These are phyloP conservation scores for Micromesistius poutassou DNA, from an alignment of 2,797 vertebrate genomes.

Conservation along the genomic window DNA sequence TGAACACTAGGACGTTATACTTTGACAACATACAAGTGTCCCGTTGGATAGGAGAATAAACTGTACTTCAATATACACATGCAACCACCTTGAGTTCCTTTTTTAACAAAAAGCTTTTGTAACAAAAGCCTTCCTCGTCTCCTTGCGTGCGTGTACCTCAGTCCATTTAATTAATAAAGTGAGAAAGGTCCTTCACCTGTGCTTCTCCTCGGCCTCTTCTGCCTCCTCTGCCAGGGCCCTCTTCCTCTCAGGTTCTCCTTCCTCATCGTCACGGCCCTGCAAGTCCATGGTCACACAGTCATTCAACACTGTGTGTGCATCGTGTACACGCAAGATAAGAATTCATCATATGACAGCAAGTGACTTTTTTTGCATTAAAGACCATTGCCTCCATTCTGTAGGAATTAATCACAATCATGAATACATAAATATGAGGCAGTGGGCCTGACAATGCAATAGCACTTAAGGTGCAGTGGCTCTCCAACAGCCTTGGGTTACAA, in stretches of 20 bases:
- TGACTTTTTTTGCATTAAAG: neutral
- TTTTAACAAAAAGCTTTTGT: neutral
- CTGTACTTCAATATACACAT: neutral
- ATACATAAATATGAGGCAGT: neutral
- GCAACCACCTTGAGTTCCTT: neutral
- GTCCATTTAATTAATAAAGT: neutral
- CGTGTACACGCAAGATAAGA: neutral
- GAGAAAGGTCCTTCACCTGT: constrained; percentile 64
- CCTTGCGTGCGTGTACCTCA: neutral
- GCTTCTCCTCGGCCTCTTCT: constrained; percentile 70
- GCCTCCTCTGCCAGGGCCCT: constrained; percentile 62
- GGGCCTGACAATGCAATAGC: neutral
- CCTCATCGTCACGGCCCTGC: constrained; percentile 71
- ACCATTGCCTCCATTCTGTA: neutral
- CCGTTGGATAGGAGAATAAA: neutral
- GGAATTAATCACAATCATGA: neutral
- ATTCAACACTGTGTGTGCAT: neutral
- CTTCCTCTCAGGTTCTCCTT: constrained; percentile 77
- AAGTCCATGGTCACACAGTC: constrained; percentile 19
- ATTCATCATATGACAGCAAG: neutral
- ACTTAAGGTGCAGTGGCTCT: neutral
- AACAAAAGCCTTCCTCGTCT: neutral
- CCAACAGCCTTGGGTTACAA: neutral
- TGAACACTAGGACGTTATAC: constrained; percentile 12
- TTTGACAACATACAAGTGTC: neutral